Evolutionary conservation across 1,140 invertebrate species (phyloP).

Genomic region (Oscheius sp.): DNA sequence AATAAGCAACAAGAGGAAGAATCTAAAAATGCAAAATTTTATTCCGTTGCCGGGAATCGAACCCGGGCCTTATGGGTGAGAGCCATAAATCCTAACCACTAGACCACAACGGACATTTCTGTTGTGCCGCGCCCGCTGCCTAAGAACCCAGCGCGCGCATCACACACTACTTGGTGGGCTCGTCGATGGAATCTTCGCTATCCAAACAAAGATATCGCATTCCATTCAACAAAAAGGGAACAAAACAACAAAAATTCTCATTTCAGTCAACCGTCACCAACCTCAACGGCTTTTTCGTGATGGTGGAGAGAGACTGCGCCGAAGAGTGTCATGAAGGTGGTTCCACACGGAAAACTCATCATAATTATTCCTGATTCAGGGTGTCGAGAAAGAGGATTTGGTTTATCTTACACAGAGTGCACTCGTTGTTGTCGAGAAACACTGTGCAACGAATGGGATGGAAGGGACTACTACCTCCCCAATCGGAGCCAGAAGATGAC

Average conservation of each 20-base stretch:
- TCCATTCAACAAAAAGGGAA: not conserved
- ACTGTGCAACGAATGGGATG: slow-evolving; percentile 39
- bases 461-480: slow-evolving; percentile 28
- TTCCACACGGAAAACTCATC: too few species aligned
- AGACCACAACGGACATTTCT: slow-evolving; percentile 44
- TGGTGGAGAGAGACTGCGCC: slow-evolving; percentile 30
- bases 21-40: too few species aligned
- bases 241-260: not conserved
- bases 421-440: slow-evolving; percentile 31
- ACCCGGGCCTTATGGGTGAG: slow-evolving; percentile 78
- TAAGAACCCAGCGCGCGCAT: too few species aligned
- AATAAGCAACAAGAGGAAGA: too few species aligned
- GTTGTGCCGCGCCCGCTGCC: too few species aligned
- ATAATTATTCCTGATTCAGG: slow-evolving; percentile 28
- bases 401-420: slow-evolving; percentile 31
- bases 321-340: slow-evolving; percentile 18
- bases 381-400: slow-evolving; percentile 32
- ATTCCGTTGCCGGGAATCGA: slow-evolving; percentile 75
- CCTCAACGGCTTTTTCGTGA: slow-evolving; percentile 38
- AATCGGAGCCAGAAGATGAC: too few species aligned
- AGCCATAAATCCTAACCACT: slow-evolving; percentile 77
- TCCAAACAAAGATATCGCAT: too few species aligned
- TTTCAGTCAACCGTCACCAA: slow-evolving; percentile 40
- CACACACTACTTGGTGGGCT: too few species aligned
- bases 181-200: too few species aligned